These are phyloP conservation scores for Ceratotherium simum DNA, from an alignment of 2,113 vertebrate species.

Conservation along the genomic window DNA sequence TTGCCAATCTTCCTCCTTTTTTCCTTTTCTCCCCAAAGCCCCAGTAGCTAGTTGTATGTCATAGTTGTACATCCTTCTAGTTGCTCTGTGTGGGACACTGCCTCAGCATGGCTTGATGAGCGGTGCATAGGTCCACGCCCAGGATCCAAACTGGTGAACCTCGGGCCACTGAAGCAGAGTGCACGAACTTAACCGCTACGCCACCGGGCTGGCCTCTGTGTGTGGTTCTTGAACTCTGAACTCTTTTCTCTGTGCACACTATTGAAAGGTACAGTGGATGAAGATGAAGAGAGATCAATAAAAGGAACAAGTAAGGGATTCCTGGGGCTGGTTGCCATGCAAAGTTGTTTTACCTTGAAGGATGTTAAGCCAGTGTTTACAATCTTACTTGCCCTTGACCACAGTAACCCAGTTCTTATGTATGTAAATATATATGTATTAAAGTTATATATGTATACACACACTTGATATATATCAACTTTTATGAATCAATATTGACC, in stretches of 20 bases:
- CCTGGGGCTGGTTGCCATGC: background rate
- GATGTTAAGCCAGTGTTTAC: background rate
- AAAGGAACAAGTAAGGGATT: background rate
- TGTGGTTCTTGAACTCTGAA: background rate
- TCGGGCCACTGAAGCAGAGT: too few relatives aligned
- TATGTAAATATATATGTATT: background rate
- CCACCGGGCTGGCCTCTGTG: too few relatives aligned
- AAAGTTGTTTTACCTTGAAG: background rate
- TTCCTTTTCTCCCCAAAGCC: too few relatives aligned
- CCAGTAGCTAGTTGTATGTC: too few relatives aligned
- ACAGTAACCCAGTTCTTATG: background rate
- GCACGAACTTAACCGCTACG: too few relatives aligned
- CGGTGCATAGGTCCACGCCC: too few relatives aligned
- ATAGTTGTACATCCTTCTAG: too few relatives aligned
- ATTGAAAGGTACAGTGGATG: background rate
- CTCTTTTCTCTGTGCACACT: background rate
- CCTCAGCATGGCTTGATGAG: too few relatives aligned
- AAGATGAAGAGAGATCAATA: background rate
- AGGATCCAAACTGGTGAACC: too few relatives aligned
- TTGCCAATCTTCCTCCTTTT: too few relatives aligned
- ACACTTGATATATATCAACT: background rate
- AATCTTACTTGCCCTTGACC: background rate
- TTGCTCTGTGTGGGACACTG: too few relatives aligned
- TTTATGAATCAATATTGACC: background rate
- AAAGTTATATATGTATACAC: background rate